Evolutionary conservation across 1,140 invertebrate species (phyloP).

Genomic region (Sitobion miscanthi): DNA sequence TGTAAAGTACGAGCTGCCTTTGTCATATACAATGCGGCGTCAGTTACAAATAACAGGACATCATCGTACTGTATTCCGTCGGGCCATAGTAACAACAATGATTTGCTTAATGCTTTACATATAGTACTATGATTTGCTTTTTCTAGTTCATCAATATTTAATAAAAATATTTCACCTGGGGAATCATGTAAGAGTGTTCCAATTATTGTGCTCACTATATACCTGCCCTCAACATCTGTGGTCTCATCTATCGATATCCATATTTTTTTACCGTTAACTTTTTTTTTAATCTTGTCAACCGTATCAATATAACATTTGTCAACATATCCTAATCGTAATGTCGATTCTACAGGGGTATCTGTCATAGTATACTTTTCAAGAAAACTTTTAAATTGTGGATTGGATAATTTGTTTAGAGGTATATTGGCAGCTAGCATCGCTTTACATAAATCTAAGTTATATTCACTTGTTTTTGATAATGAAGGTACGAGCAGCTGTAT

Average conservation of each 20-base stretch:
- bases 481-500: background rate
- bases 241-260: constrained; percentile 14
- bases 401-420: no score
- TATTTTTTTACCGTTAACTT: background rate
- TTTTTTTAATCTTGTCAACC: background rate
- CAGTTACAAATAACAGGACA: no score
- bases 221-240: background rate
- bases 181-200: constrained; percentile 25
- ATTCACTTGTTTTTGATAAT: background rate
- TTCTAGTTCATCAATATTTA: background rate
- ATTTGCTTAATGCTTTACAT: constrained; percentile 27
- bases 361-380: no score
- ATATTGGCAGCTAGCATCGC: no score
- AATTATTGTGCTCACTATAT: constrained; percentile 30
- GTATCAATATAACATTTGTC: no score
- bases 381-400: no score
- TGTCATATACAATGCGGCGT: no score
- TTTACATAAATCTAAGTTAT: constrained; percentile 6
- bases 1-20: no score
- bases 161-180: background rate
- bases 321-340: no score
- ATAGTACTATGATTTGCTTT: constrained; percentile 30
- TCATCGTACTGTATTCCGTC: constrained; percentile 16
- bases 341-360: no score
- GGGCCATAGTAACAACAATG: constrained; percentile 14